These are phyloP conservation scores for Metellina segmentata DNA, from an alignment of 2,888 invertebrate species.

Conservation along the genomic window DNA sequence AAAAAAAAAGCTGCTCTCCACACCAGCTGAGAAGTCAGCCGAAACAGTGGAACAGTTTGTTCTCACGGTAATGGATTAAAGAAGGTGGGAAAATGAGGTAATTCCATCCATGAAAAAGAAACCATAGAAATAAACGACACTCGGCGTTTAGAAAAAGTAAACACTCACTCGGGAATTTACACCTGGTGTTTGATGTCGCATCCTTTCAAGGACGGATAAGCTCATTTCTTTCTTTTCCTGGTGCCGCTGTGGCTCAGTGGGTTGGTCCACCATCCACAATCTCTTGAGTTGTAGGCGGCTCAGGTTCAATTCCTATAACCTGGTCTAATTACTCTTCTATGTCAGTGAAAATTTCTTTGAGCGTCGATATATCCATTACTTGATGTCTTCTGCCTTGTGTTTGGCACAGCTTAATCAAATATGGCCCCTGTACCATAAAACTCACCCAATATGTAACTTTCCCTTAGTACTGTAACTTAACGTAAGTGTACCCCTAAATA, in stretches of 20 bases:
- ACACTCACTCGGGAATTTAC: slow-evolving; percentile 48
- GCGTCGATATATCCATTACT: too few relatives aligned
- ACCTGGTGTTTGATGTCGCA: slow-evolving; percentile 22
- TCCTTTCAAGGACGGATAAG: slow-evolving; percentile 40
- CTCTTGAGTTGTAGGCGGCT: too few relatives aligned
- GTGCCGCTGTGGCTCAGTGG: not conserved
- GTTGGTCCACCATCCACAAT: not conserved
- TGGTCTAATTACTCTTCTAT: too few relatives aligned
- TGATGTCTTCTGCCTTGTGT: too few relatives aligned
- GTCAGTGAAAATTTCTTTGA: too few relatives aligned
- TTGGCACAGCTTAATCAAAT: too few relatives aligned
- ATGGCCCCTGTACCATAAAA: too few relatives aligned
- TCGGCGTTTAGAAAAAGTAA: slow-evolving; percentile 52
- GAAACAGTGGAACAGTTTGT: slow-evolving; percentile 54
- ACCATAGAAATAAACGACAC: slow-evolving; percentile 39
- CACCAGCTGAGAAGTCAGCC: slow-evolving; percentile 29
- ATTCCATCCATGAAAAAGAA: slow-evolving; percentile 27
- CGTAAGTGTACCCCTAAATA: too few relatives aligned
- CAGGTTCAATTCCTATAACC: too few relatives aligned
- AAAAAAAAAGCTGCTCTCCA: slow-evolving; percentile 28
- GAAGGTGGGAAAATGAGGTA: not conserved
- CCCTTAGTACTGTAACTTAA: too few relatives aligned
- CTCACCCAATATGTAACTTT: too few relatives aligned
- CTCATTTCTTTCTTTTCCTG: not conserved
- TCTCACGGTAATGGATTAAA: slow-evolving; percentile 65